Evolutionary conservation across 2,888 invertebrate genomes (phyloP).

Genomic region (Scaeva pyrastri): DNA sequence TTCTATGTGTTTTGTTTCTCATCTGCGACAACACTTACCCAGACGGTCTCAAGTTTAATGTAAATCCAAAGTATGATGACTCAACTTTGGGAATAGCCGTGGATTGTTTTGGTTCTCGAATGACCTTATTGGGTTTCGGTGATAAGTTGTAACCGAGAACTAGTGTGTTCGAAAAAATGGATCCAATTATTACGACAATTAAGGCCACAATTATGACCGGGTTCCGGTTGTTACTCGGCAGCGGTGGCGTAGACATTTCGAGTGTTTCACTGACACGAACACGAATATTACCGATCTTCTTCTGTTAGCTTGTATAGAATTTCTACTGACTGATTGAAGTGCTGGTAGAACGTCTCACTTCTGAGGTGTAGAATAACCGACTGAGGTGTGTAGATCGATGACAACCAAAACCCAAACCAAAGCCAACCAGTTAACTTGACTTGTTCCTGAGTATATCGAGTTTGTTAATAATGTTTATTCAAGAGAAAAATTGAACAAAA

Average conservation of each 20-base stretch:
- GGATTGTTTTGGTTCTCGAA: constrained; percentile 81
- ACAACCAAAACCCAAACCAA: not conserved
- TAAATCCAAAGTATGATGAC: constrained; percentile 83
- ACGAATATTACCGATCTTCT: not conserved
- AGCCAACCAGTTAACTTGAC: constrained; percentile 7
- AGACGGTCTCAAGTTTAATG: constrained; percentile 79
- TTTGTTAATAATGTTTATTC: constrained; percentile 20
- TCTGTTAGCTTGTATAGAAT: not conserved
- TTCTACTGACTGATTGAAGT: not conserved
- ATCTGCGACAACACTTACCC: constrained; percentile 79
- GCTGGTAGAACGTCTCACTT: constrained; percentile 53
- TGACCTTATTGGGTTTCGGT: constrained; percentile 81
- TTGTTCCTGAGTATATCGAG: not conserved
- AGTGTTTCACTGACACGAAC: constrained; percentile 23
- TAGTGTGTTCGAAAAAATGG: constrained; percentile 18
- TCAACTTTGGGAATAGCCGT: constrained; percentile 80
- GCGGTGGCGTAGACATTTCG: constrained; percentile 48
- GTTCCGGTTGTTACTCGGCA: constrained; percentile 43
- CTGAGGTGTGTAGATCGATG: constrained; percentile 41
- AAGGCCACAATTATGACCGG: constrained; percentile 47
- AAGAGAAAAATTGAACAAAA: constrained; percentile 41
- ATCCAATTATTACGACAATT: constrained; percentile 9
- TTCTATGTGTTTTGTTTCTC: not conserved
- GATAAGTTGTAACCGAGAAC: constrained; percentile 81
- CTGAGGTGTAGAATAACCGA: constrained; percentile 46